Evolutionary conservation across 2,888 invertebrate species (phyloP).

Genomic region (Lydus trimaculatus): DNA sequence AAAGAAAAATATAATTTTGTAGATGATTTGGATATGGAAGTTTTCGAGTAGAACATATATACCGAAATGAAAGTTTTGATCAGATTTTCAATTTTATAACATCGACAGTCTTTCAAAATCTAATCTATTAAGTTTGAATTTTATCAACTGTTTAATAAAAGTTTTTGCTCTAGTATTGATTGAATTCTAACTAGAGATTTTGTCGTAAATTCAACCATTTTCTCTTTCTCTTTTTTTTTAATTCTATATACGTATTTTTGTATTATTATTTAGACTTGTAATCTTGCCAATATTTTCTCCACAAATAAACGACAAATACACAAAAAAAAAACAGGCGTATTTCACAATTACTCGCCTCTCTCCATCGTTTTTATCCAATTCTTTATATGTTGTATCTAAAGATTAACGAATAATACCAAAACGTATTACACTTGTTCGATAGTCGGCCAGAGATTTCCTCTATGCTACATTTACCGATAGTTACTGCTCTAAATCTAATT

Average conservation of each 20-base stretch:
- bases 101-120: not conserved
- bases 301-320: conserved; percentile 10
- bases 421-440: conserved; percentile 17
- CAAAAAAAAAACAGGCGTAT: conserved; percentile 12
- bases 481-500: not conserved
- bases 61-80: not conserved
- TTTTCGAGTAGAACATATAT: not conserved
- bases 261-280: too few species aligned
- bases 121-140: not conserved
- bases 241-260: too few species aligned
- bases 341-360: conserved; percentile 14
- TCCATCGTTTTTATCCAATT: not conserved
- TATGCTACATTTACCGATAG: not conserved
- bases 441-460: conserved; percentile 17
- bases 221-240: not conserved
- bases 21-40: not conserved
- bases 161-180: not conserved
- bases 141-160: not conserved
- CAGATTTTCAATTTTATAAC: conserved; percentile 5
- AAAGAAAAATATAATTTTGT: not conserved
- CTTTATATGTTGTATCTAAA: conserved; percentile 10
- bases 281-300: not conserved
- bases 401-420: conserved; percentile 25
- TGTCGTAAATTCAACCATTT: not conserved
- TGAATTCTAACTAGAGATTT: not conserved